Evolutionary conservation across 1,140 invertebrate species (phyloP).

Genomic region (Triops longicaudatus): DNA sequence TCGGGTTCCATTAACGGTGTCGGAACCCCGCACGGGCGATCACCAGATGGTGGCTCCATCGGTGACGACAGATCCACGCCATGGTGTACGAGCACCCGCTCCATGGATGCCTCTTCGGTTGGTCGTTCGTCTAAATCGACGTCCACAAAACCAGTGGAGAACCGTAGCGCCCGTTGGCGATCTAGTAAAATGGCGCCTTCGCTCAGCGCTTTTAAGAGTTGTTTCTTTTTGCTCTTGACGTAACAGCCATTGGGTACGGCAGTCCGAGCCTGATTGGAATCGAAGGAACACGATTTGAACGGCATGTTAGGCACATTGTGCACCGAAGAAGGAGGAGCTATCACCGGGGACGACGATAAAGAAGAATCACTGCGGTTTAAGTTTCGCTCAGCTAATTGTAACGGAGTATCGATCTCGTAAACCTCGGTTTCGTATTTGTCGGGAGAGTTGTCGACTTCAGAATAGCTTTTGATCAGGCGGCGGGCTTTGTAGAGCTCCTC

Average conservation of each 20-base stretch:
- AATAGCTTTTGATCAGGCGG: slow-evolving; percentile 72
- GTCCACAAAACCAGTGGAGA: slow-evolving; percentile 36
- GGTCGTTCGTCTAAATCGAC: slow-evolving; percentile 28
- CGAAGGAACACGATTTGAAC: slow-evolving; percentile 29
- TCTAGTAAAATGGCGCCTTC: slow-evolving; percentile 68
- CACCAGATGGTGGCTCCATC: not conserved
- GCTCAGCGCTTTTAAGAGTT: slow-evolving; percentile 66
- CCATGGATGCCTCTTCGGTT: slow-evolving; percentile 25
- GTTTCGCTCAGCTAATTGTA: not conserved
- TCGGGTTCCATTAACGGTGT: slow-evolving; percentile 21
- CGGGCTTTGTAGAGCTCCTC: slow-evolving; percentile 45
- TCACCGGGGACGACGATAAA: slow-evolving; percentile 14
- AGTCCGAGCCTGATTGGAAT: slow-evolving; percentile 26
- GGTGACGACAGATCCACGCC: not conserved
- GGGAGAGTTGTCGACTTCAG: slow-evolving; percentile 52
- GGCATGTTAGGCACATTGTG: slow-evolving; percentile 28
- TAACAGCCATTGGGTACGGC: slow-evolving; percentile 26
- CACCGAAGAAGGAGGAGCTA: slow-evolving; percentile 27
- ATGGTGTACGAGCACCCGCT: slow-evolving; percentile 27
- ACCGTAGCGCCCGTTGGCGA: slow-evolving; percentile 37
- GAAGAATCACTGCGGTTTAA: not conserved
- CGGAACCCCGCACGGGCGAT: not conserved
- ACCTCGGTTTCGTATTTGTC: slow-evolving; percentile 19
- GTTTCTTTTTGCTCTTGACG: slow-evolving; percentile 42
- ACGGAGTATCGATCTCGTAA: not conserved